Base-by-base conservation (phyloP, 30 jellyfish, hydroid and myxozoan genomes). In the Sanderia malayensis region DNA sequence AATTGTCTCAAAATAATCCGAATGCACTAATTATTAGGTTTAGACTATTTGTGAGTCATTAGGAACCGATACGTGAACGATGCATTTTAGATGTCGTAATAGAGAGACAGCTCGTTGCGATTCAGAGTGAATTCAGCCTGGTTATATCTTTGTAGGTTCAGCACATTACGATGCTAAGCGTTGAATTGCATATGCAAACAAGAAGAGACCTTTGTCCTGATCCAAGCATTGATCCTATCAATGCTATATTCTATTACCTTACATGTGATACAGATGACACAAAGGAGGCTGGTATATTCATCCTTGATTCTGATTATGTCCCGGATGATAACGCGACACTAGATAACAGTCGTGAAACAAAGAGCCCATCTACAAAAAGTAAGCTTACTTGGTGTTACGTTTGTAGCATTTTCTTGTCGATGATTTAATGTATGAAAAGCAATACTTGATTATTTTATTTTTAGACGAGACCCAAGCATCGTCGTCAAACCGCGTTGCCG, bases 171-270 rank as follows among this genome's bases (percentile, higher is more conserved):
- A 60, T 83, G 10, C 78, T 85, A 13, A 93, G 99, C 68, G 27
- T 93, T 34, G 99, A 93, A 76, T 87, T 93, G 13, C 96, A 85
- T 53, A 55, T 80, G 37, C 70, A 73, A 44, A 93, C 99, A 41
- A 75, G 99, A 26, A 53, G 96, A 45, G 86, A 86, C 25, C 76
- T 82, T n/a, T 73, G 82, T 25, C 99, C 99, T 24, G 99, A 93
- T 47, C 99, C 99, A 0, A 41, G 85, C 33, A 80, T 93, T 33
- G 99, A 93, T 71, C 91, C 96, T 18, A 80, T 93, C 19, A 45
- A 79, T 67, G 95, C 95, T 24, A 72, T 85, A 21, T 84, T 93
- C 55, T 93, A 93, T 49, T 74, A 67, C 79, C 30, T 89, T 68
- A 79, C 70, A 18, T 71, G 85, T 31, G 96, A 83, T 41, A 44